phyloP scores from a whole-genome alignment of 2,888 invertebrate genomes.

The Scotopteryx bipunctaria region DNA sequence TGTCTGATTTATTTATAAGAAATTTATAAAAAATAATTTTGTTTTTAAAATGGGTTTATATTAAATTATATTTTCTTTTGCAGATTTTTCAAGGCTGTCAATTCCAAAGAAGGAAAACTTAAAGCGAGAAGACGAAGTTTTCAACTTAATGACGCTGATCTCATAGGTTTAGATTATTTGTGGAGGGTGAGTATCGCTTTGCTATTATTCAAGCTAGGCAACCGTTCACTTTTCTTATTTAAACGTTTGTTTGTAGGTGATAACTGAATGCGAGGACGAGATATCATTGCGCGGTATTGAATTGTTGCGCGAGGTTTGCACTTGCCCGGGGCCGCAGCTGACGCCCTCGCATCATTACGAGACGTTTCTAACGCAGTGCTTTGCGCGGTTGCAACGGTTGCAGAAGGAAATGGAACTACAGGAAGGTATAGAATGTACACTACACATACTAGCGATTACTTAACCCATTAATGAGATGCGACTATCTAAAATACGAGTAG shows the following conservation, averaged over 20 bases:
- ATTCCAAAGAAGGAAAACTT: slow-evolving; percentile 96
- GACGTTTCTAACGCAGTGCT: slow-evolving; percentile 95
- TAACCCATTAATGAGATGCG: too few relatives aligned
- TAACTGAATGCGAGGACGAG: slow-evolving; percentile 95
- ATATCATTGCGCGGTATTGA: slow-evolving; percentile 96
- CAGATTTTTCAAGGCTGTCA: slow-evolving; percentile 96
- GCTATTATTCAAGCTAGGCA: background rate
- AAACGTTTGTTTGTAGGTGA: slow-evolving; percentile 81
- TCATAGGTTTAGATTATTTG: slow-evolving; percentile 97
- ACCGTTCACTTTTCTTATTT: background rate
- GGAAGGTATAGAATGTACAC: slow-evolving; percentile 58
- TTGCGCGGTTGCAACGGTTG: slow-evolving; percentile 93
- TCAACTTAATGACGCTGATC: slow-evolving; percentile 95
- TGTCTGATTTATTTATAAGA: slow-evolving; percentile 58
- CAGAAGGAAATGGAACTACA: slow-evolving; percentile 90
- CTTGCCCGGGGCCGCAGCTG: slow-evolving; percentile 94
- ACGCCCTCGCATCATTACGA: slow-evolving; percentile 94
- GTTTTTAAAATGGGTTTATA: too few relatives aligned
- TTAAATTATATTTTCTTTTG: slow-evolving; percentile 29
- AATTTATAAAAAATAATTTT: too few relatives aligned
- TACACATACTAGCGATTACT: too few relatives aligned
- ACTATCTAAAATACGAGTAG: too few relatives aligned
- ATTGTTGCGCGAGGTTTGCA: slow-evolving; percentile 95
- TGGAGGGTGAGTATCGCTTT: slow-evolving; percentile 88
- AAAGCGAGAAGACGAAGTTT: slow-evolving; percentile 93